Conservation (phyloP, 2,797 vertebrate genomes). For the Chromobotia macracanthus region DNA sequence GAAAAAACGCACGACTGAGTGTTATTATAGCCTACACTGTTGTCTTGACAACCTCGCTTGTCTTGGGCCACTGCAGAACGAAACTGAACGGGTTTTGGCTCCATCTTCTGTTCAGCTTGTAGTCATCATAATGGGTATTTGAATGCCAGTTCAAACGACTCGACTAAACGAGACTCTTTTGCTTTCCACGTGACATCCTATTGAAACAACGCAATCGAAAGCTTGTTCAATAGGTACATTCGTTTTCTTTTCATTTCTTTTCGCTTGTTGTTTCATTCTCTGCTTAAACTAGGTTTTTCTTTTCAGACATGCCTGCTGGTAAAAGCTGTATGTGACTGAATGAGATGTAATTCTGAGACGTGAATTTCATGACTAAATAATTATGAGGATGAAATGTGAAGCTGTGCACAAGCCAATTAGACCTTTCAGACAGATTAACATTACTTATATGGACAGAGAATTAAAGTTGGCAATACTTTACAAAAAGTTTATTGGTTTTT, state of each 20-base stretch:
- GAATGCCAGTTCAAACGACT: neutral
- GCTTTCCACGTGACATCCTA: neutral
- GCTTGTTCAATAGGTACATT: neutral
- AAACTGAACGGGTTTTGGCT: neutral
- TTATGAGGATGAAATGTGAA: no score
- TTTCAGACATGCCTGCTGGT: no score
- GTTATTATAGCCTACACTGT: neutral
- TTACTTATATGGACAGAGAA: neutral
- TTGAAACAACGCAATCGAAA: no score
- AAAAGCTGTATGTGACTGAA: no score
- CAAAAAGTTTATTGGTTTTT: conserved; percentile 92
- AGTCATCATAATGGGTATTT: neutral
- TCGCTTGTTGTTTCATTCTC: no score
- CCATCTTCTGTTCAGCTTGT: conserved; percentile 21
- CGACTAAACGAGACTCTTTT: neutral
- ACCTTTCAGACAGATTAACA: no score
- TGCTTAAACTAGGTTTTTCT: no score
- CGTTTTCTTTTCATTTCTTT: no score
- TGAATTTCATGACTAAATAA: no score
- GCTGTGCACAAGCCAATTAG: no score
- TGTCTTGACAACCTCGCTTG: neutral
- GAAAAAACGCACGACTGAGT: neutral
- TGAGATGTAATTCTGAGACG: no score
- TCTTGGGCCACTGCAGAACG: neutral
- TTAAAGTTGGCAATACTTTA: conserved; percentile 70